Evolutionary conservation across 2,113 vertebrate genomes (phyloP).

Genomic region (Mustelus asterias): DNA sequence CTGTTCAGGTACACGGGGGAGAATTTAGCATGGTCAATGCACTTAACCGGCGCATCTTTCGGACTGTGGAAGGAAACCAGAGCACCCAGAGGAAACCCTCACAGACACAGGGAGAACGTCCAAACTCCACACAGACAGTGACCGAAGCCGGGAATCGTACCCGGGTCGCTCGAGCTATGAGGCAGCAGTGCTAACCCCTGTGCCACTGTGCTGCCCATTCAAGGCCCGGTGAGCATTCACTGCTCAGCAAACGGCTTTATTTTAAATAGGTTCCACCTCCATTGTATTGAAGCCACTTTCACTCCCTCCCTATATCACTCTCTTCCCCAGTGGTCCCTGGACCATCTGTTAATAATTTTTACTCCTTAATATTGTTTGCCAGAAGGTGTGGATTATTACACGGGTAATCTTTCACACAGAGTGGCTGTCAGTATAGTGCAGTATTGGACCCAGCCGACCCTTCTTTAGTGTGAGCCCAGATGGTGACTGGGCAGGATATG

Average conservation of each 20-base stretch:
- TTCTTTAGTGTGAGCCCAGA: background rate
- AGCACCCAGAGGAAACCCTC: too few species aligned
- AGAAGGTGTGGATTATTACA: background rate
- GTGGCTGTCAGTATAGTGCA: background rate
- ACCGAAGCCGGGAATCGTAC: too few species aligned
- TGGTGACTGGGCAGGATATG: background rate
- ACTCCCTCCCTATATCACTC: background rate
- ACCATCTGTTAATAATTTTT: background rate
- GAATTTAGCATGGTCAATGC: too few species aligned
- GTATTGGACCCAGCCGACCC: background rate
- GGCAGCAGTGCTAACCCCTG: too few species aligned
- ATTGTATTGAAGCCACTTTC: background rate
- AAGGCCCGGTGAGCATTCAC: background rate
- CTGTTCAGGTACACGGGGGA: too few species aligned
- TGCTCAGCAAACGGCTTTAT: background rate
- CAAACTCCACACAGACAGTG: too few species aligned
- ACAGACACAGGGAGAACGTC: too few species aligned
- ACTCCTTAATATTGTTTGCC: background rate
- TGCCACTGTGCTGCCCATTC: too few species aligned
- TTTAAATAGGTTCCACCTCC: background rate
- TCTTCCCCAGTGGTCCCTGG: background rate
- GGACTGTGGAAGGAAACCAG: too few species aligned
- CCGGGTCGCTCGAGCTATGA: too few species aligned
- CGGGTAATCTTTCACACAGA: background rate
- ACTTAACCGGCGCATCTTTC: too few species aligned